A percentile compares a stretch with the other conserved stretches of the same genome.
phyloP scores from a whole-genome alignment of 2,888 invertebrate genomes.

The Glyphotaelius pellucidus region DNA sequence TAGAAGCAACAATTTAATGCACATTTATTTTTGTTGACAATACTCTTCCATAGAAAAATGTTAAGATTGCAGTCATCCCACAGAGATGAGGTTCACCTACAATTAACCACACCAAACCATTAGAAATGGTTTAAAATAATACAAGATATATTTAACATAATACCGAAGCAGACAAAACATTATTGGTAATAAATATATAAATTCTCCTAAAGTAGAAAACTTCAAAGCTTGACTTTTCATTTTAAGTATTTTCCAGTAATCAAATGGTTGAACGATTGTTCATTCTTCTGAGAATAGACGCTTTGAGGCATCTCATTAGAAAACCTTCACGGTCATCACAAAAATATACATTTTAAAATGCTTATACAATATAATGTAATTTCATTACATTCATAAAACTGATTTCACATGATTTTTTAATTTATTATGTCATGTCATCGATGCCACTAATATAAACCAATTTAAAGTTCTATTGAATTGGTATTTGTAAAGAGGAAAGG shows the following conservation, averaged over 20 bases:
- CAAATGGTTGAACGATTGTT: neutral
- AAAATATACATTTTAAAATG: neutral
- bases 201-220: conserved; percentile 30
- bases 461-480: no score
- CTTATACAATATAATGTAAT: neutral
- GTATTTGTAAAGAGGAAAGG: no score
- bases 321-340: conserved; percentile 11
- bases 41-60: conserved; percentile 64
- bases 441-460: no score
- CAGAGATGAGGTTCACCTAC: conserved; percentile 58
- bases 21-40: conserved; percentile 65
- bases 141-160: conserved; percentile 48
- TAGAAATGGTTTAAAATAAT: conserved; percentile 57
- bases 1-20: conserved; percentile 66
- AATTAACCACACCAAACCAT: conserved; percentile 60
- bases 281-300: neutral
- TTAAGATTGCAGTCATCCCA: conserved; percentile 52
- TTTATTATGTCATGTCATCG: no score
- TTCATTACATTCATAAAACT: neutral
- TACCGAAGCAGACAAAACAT: conserved; percentile 46
- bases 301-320: conserved; percentile 13
- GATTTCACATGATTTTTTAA: neutral
- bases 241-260: conserved; percentile 23
- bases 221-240: conserved; percentile 25
- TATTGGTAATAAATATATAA: conserved; percentile 47